Base-by-base conservation (phyloP, 37 sponge, comb jelly and placozoan genomes). In the Lycopodina hypogea region DNA sequence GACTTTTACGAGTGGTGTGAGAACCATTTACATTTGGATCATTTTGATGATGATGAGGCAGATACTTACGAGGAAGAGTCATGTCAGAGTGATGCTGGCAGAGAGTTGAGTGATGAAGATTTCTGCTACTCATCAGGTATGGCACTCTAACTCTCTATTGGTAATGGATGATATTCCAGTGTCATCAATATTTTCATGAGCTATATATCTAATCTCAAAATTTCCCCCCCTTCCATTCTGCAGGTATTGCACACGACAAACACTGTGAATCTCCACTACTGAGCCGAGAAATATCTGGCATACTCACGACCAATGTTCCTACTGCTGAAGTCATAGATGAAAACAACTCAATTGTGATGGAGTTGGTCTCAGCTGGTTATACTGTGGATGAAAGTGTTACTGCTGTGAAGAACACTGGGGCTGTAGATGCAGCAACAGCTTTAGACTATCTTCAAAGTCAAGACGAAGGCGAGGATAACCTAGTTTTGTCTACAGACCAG, bases 1-100 rank as follows among this genome's bases (percentile, higher is more conserved):
- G 87, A 74, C 41, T n/a, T 57, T 48, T 29, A 75, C 2, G 41
- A 68, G 11, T 86, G 87, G 87, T 69, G 74, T 37, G 17, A 14
- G 21, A 77, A 80, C 0, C 66, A 86, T 80, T 53, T 15, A 8
- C 68, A 74, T 15, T 15, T 69, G 22, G 79, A 69, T 76, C 8
- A 24, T 53, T 69, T 34, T 4, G 77, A 67, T 39, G 74, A 57
- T 59, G 72, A 62, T 1, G 62, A 36, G 29, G 26, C 2, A 23
- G 72, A 48, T n/a, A 8, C 33, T 23, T 32, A 58, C 26, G 72
- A 24, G 18, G 72, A 59, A 6, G 33, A 11, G 12, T 61, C 63
- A 34, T 39, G 50, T 48, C 35, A 51, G 0, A 30, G 53, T 71
- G 72, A 71, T 4, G 50, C 57, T 24, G 38, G 18, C 1, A 18